Evolutionary conservation across 2,113 vertebrate genomes (phyloP).

Genomic region (Calidris pugnax): DNA sequence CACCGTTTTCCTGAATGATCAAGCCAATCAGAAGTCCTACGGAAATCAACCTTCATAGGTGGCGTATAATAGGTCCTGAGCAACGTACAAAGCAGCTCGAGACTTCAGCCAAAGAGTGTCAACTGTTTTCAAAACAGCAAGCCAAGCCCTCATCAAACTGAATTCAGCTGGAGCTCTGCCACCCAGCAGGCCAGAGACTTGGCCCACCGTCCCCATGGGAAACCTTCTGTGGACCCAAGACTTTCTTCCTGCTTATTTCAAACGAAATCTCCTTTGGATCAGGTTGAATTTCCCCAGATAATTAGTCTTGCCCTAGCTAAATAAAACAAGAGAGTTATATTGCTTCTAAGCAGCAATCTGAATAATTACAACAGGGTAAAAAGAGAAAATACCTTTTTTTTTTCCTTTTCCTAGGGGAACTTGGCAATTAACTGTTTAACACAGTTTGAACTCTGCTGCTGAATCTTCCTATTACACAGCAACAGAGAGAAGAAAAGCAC

Average conservation of each 20-base stretch:
- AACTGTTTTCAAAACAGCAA: constrained; percentile 50
- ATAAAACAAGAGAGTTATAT: constrained; percentile 47
- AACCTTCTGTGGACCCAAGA: constrained; percentile 45
- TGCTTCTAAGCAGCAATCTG: constrained; percentile 6
- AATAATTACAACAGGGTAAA: constrained; percentile 28
- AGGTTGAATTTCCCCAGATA: constrained; percentile 66
- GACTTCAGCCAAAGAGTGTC: constrained; percentile 53
- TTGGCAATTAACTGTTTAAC: constrained; percentile 25
- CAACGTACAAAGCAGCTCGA: constrained; percentile 23
- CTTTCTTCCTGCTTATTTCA: constrained; percentile 63
- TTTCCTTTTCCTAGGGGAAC: not conserved
- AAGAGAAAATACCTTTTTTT: constrained; percentile 5
- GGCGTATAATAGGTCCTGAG: constrained; percentile 32
- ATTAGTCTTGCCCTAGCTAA: constrained; percentile 57
- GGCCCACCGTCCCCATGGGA: constrained; percentile 48
- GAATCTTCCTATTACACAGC: not conserved
- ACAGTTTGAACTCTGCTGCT: not conserved
- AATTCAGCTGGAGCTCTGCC: constrained; percentile 61
- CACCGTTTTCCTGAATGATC: not conserved
- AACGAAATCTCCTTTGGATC: constrained; percentile 16
- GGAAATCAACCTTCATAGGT: constrained; percentile 34
- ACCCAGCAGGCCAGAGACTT: constrained; percentile 43
- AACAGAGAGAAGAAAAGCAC: not conserved
- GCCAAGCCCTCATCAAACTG: constrained; percentile 54
- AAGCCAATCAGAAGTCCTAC: not conserved